Base-by-base conservation (phyloP, 2,113 vertebrate genomes). In the Pterocles burchelli region DNA sequence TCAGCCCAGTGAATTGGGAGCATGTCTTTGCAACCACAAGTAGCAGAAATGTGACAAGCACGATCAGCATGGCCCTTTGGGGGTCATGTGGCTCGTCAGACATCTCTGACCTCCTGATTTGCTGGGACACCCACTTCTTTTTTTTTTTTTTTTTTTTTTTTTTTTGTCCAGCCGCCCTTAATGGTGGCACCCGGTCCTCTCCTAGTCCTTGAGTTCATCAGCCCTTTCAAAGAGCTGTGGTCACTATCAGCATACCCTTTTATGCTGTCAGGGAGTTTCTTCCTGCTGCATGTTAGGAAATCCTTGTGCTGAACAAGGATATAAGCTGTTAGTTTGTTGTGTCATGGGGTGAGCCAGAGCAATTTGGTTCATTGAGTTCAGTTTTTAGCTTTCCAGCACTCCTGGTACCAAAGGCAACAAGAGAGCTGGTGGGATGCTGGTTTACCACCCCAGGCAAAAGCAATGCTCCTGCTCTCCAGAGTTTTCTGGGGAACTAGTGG, bases 1-100 rank as follows among this genome's bases (percentile, higher is more conserved):
- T 79, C 11, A 48, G 74, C 24, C 29, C 24, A 8, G 28, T 26
- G 75, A 63, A 11, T 20, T 4, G 4, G 45, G 51, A 80, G 36
- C 0, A 0, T 9, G 41, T 52, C 63, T 70, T 33, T 74, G 36
- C 49, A 71, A 11, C 28, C 1, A 2, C 65, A 41, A 36, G 38
- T 45, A 61, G 71, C 24, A 90, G 73, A 36, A 83, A 48, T 29
- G 19, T 43, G 41, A 65, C 34, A 34, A 81, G 59, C 4, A 2
- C 0, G 2, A 31, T 67, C 29, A 68, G 58, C 36, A 28, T 2
- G 2, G 33, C 21, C 16, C 57, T 77, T 65, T 4, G 34, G 20
- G 22, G 24, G 15, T 76, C 8, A 5, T 2, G 1, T 45, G 38
- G 51, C 12, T 92, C 62, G 8, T 25, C 52, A 52, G 73, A 41